Conservation (phyloP, 2,113 vertebrate genomes). For the Nothoprocta perdicaria region DNA sequence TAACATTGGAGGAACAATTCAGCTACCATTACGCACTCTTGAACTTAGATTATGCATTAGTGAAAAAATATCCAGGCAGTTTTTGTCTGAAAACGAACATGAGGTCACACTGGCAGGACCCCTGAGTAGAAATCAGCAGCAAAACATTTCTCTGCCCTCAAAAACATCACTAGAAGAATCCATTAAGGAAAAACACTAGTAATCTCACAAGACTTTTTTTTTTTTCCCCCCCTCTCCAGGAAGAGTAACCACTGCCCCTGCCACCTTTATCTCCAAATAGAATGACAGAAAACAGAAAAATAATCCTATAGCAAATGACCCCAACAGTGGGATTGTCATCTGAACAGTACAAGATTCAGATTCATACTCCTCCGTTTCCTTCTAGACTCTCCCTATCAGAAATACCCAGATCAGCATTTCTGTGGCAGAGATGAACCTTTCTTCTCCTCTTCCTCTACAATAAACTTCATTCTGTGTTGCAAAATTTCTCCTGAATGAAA, state of each 20-base stretch:
- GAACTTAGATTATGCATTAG: background rate
- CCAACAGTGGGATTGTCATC: background rate
- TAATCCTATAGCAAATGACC: background rate
- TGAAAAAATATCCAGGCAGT: slow-evolving; percentile 37
- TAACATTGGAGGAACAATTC: background rate
- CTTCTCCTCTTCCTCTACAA: background rate
- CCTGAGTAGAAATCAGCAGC: background rate
- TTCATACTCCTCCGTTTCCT: background rate
- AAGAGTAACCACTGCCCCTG: background rate
- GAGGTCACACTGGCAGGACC: slow-evolving; percentile 24
- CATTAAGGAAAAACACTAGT: background rate
- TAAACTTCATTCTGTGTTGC: background rate
- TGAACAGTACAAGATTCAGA: background rate
- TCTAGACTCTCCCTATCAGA: background rate
- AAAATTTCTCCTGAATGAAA: background rate
- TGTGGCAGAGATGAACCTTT: background rate
- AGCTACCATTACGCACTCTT: slow-evolving; percentile 20
- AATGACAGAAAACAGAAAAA: background rate
- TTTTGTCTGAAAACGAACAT: slow-evolving; percentile 39
- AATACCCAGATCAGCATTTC: background rate
- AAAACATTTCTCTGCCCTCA: slow-evolving; percentile 39
- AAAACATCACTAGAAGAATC: slow-evolving; percentile 10
- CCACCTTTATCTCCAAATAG: background rate
- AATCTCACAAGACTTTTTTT: background rate
- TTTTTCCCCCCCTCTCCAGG: background rate